Evolutionary conservation across 2,113 vertebrate species (phyloP).

Genomic region (Brienomyrus longianalis): DNA sequence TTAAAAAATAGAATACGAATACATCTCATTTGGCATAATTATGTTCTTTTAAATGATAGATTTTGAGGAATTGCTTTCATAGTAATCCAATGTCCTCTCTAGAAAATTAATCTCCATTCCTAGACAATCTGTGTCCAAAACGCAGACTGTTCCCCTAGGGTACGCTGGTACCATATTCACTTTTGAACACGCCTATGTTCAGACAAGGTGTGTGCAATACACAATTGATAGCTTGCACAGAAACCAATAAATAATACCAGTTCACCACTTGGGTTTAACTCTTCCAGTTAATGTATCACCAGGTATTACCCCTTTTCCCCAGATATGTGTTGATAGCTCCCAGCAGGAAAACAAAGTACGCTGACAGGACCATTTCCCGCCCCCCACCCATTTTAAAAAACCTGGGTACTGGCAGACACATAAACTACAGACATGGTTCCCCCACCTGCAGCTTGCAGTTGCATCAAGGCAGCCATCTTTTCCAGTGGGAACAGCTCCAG

Average conservation of each 20-base stretch:
- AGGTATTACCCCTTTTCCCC: not conserved
- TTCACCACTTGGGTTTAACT: not conserved
- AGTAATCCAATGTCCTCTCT: not conserved
- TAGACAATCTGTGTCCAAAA: not conserved
- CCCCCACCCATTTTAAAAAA: not conserved
- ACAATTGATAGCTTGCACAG: not conserved
- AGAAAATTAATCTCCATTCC: not conserved
- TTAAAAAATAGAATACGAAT: not conserved
- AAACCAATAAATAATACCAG: not conserved
- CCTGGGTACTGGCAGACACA: not conserved
- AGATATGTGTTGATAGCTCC: not conserved
- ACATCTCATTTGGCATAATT: not conserved
- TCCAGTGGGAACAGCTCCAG: not conserved
- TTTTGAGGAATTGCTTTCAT: not conserved
- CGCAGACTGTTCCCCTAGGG: not conserved
- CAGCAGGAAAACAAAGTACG: not conserved
- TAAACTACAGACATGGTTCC: not conserved
- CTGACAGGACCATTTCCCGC: not conserved
- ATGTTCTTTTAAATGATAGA: not conserved
- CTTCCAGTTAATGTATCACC: not conserved
- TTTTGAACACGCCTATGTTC: not conserved
- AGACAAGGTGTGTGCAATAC: not conserved
- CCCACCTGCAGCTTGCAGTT: not conserved
- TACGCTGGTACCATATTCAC: not conserved
- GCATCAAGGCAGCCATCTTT: not conserved